Conservation (phyloP, 1,140 invertebrate genomes). For the Drosophila athabasca region DNA sequence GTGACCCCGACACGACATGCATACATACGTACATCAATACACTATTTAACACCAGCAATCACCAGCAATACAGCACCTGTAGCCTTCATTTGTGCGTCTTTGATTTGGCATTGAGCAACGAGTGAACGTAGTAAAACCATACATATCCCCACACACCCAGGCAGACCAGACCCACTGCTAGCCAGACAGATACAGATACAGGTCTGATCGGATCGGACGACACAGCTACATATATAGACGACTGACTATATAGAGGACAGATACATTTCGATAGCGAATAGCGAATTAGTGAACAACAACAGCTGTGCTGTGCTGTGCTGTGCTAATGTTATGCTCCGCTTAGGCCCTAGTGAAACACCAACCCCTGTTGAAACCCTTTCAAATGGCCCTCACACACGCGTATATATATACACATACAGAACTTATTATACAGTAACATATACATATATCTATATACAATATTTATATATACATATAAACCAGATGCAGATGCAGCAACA, state of each 20-base stretch:
- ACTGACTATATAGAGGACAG: constrained; percentile 22
- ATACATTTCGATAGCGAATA: constrained; percentile 35
- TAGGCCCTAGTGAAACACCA: constrained; percentile 7
- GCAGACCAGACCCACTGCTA: constrained; percentile 7
- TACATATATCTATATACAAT: constrained; percentile 58
- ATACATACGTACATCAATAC: background rate
- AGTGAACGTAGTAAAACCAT: constrained; percentile 39
- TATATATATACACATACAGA: constrained; percentile 45
- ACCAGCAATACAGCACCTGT: constrained; percentile 17
- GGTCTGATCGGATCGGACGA: constrained; percentile 6
- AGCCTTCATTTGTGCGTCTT: constrained; percentile 63
- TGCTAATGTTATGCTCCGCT: constrained; percentile 5
- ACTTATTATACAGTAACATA: constrained; percentile 54
- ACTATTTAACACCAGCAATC: constrained; percentile 2
- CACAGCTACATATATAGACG: too few relatives aligned
- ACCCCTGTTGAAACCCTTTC: background rate
- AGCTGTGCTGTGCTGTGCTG: too few relatives aligned
- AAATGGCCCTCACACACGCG: constrained; percentile 20
- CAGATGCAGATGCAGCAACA: constrained; percentile 37
- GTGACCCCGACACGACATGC: constrained; percentile 28
- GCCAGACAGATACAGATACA: background rate
- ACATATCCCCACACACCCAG: constrained; percentile 32
- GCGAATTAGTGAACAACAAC: constrained; percentile 27
- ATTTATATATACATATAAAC: constrained; percentile 58
- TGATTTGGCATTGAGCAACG: constrained; percentile 15